Evolutionary conservation across 1,140 invertebrate genomes (phyloP).

Genomic region (Steinernema feltiae): DNA sequence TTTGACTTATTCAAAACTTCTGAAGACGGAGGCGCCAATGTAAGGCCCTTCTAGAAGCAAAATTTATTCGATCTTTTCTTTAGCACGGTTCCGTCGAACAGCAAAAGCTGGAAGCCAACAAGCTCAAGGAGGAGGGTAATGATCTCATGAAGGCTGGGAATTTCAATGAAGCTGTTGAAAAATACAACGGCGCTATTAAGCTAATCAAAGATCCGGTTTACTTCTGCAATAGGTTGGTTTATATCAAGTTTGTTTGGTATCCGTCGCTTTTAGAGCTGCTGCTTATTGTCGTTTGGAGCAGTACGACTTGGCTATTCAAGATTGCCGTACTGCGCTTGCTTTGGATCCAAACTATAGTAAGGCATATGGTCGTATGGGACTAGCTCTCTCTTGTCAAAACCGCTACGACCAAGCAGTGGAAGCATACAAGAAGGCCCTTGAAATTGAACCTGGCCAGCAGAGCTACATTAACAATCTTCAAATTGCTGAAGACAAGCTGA

Average conservation of each 20-base stretch:
- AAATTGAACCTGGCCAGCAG: constrained; percentile 84
- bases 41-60: constrained; percentile 18
- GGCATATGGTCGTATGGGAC: constrained; percentile 84
- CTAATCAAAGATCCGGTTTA: constrained; percentile 37
- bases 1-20: constrained; percentile 51
- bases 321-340: constrained; percentile 77
- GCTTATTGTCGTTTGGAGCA: constrained; percentile 57
- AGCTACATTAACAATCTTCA: constrained; percentile 80
- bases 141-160: constrained; percentile 37
- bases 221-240: constrained; percentile 37
- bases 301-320: constrained; percentile 69
- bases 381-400: constrained; percentile 77
- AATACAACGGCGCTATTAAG: constrained; percentile 38
- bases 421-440: constrained; percentile 77
- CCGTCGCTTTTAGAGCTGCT: constrained; percentile 58
- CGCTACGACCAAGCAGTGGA: constrained; percentile 74
- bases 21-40: constrained; percentile 28
- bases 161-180: constrained; percentile 19
- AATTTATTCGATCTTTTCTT: not conserved
- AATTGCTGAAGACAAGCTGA: constrained; percentile 68
- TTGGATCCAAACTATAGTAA: constrained; percentile 86
- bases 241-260: constrained; percentile 2
- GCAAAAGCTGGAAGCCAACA: constrained; percentile 23
- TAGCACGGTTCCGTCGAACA: not conserved
- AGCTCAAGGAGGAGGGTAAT: constrained; percentile 41